Evolutionary conservation across 2,888 invertebrate species (phyloP), one percentile per base, ranked within the genome.

Genomic region (Lamellibrachia columna): DNA sequence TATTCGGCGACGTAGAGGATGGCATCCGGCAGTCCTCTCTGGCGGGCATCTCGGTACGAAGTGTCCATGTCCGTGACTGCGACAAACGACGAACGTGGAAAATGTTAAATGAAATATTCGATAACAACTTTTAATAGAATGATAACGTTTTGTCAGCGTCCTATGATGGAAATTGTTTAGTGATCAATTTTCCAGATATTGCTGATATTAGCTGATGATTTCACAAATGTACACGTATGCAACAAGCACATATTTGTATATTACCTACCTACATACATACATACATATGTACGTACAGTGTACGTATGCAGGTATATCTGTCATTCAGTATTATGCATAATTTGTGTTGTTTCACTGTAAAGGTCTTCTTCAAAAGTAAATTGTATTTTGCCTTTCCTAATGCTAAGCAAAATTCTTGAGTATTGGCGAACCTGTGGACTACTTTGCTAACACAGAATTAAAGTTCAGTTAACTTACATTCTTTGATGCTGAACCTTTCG

Each of bases 1-100:
- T 99, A 99, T 96, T 99, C 99, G 52, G 99, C 98, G 60, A 99
- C 98, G 0, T 98, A 98, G 92, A 99, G 97, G 94, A 99, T 98
- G 15, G 99, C 99, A 97, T 98, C 99, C 1, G 99, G 99, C 92
- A 99, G 97, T 8, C 99, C 99, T 90, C 98, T 98, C 94, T 97
- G 97, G 94, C 99, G 97, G 1, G 98, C 98, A 91, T 98, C 97
- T 60, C 97, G 97, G 96, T 98, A 98, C 96, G 98, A 98, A 94
- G 97, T 97, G 94, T 98, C 98, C 97, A 99, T 98, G 95, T 98
- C 98, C 52, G 97, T 97, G 0, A 98, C 98, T 97, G 94, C 22
- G 75, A n/a, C 22, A 75, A 75, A 75, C 75, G n/a, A 75, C 22
- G 22, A 15, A 7, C 40, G 40, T 40, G 0, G 40, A 40, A 40